Evolutionary conservation across 2,888 invertebrate species (phyloP).

Genomic region (Coecobrya sp.): DNA sequence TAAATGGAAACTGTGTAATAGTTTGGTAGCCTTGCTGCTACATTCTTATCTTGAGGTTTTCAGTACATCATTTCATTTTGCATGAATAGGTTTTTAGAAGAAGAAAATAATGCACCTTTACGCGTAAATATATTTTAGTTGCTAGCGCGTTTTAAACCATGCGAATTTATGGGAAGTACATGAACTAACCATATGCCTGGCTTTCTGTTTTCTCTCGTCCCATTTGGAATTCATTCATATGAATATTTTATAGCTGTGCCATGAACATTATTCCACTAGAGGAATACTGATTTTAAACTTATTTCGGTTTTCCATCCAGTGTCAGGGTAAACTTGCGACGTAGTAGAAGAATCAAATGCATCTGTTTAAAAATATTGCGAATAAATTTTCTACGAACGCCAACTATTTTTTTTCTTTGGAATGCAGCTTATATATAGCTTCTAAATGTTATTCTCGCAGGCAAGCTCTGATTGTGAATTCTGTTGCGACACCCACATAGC

Average conservation of each 20-base stretch:
- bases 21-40: not conserved
- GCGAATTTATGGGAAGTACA: not conserved
- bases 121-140: too few species aligned
- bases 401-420: too few species aligned
- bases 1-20: not conserved
- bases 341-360: too few species aligned
- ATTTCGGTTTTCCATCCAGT: too few species aligned
- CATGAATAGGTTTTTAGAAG: not conserved
- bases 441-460: too few species aligned
- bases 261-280: not conserved
- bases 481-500: constrained; percentile 12
- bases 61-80: constrained; percentile 22
- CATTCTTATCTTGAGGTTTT: constrained; percentile 16
- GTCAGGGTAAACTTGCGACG: too few species aligned
- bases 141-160: not conserved
- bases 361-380: too few species aligned
- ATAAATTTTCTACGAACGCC: too few species aligned
- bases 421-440: too few species aligned
- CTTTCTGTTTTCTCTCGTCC: not conserved
- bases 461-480: not conserved
- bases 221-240: not conserved
- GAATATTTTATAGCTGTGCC: not conserved
- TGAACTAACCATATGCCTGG: not conserved
- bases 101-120: not conserved
- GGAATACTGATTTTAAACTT: too few species aligned